Evolutionary conservation across 2,113 vertebrate genomes (phyloP).

Genomic region (Balaeniceps rex): DNA sequence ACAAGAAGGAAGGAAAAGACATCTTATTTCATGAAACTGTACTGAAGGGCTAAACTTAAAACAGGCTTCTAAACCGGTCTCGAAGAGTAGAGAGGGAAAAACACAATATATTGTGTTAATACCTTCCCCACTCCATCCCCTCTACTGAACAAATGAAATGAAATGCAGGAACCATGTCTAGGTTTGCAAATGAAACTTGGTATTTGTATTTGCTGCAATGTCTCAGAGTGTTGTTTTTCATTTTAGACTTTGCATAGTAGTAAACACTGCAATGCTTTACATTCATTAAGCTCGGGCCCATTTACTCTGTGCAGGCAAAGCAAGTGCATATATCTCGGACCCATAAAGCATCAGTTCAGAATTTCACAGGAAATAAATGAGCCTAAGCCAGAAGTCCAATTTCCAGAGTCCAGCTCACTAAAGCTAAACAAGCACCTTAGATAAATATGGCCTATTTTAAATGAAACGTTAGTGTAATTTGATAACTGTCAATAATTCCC

Average conservation of each 20-base stretch:
- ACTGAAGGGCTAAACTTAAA: neutral
- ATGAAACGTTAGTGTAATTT: constrained; percentile 53
- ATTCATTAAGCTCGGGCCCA: constrained; percentile 70
- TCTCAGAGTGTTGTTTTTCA: constrained; percentile 64
- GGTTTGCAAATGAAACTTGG: constrained; percentile 67
- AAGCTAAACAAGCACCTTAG: constrained; percentile 37
- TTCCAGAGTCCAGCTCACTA: constrained; percentile 54
- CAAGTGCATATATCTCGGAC: constrained; percentile 58
- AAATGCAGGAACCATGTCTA: constrained; percentile 68
- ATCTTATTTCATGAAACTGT: neutral
- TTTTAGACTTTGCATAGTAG: constrained; percentile 61
- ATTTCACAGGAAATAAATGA: constrained; percentile 73
- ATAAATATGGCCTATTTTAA: constrained; percentile 57
- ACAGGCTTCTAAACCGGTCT: neutral
- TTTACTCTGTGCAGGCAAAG: constrained; percentile 69
- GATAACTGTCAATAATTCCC: constrained; percentile 60
- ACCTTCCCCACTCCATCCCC: neutral
- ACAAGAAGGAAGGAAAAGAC: neutral
- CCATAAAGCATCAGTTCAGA: constrained; percentile 68
- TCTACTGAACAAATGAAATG: constrained; percentile 51
- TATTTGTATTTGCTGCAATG: constrained; percentile 65
- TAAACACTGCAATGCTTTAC: constrained; percentile 70
- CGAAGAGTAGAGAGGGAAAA: constrained; percentile 33
- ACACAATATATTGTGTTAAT: constrained; percentile 13
- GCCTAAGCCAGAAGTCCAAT: constrained; percentile 58